Conservation (phyloP, 2,113 vertebrate species). For the Tragelaphus scriptus region DNA sequence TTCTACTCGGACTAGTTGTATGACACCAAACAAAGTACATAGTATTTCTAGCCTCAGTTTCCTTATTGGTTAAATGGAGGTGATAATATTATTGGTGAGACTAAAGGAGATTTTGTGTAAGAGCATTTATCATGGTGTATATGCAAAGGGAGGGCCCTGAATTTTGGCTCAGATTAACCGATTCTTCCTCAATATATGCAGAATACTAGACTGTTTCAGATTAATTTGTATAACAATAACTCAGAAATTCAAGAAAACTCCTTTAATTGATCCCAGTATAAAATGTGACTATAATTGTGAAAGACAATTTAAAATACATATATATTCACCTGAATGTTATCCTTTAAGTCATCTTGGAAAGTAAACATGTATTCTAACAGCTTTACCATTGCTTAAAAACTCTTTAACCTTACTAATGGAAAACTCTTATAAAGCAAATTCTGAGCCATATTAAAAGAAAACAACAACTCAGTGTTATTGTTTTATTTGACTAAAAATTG, state of each 20-base stretch:
- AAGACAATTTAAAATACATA: neutral
- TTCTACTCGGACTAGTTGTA: neutral
- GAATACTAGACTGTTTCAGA: neutral
- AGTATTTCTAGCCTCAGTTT: neutral
- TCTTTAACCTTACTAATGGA: neutral
- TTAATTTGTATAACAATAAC: neutral
- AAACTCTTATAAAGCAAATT: neutral
- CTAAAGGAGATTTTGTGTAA: neutral
- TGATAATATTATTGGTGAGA: neutral
- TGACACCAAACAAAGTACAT: neutral
- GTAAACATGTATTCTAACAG: neutral
- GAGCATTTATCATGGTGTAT: neutral
- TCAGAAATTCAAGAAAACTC: neutral
- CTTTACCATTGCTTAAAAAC: neutral
- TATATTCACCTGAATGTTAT: neutral
- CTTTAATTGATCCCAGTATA: neutral
- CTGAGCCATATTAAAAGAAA: neutral
- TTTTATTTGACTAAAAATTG: conserved; percentile 18
- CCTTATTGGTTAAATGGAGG: neutral
- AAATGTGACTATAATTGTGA: neutral
- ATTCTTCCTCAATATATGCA: neutral
- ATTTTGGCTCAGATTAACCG: neutral
- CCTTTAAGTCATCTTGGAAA: neutral
- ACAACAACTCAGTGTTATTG: neutral
- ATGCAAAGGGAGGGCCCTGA: neutral